Base-by-base conservation (phyloP, 2,113 vertebrate species). In the Gadus chalcogrammus region DNA sequence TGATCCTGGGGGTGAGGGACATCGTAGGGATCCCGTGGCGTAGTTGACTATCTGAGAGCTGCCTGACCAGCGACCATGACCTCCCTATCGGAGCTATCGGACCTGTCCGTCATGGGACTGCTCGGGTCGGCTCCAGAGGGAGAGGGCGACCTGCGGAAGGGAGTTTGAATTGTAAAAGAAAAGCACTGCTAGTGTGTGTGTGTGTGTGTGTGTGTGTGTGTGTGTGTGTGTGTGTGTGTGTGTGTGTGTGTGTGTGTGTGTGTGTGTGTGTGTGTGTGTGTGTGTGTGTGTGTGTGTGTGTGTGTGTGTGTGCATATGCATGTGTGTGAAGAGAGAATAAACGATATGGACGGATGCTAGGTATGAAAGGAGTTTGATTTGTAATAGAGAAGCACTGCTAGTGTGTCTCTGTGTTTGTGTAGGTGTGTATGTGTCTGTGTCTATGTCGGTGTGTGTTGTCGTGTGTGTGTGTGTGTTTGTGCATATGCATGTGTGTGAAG, bases 1-100 rank as follows among this genome's bases (percentile, higher is more conserved):
- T 73, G 85, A 92, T 89, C 88, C 77, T 82, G 77, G 75, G 79
- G 81, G 87, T 90, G 42, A 48, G 8, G 42, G 42, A 48, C 42
- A 85, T 87, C 83, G 72, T 86, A 76, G 68, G 77, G 76, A 86
- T 84, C 72, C 71, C 75, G 82, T 74, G 68, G 70, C 56, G 75
- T 72, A 48, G 42, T 12, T 13, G 42, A 48, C 42, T 9, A 48
- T 48, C 42, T 48, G 42, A 48, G 42, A 48, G 42, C 42, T 13
- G 42, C 2, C 12, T 48, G 42, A 48, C 42, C 42, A 48, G 42
- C 42, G 42, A 48, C 42, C 42, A 9, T 48, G 42, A 48, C 42
- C 42, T 48, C 42, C 12, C 42, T 48, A 13, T 48, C 8, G 38
- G 38, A 42, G 5, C 38, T 42, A 42, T 42, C 38, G 3, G 42